Evolutionary conservation across 1,140 invertebrate species (phyloP).

Genomic region (Heterodera schachtii): DNA sequence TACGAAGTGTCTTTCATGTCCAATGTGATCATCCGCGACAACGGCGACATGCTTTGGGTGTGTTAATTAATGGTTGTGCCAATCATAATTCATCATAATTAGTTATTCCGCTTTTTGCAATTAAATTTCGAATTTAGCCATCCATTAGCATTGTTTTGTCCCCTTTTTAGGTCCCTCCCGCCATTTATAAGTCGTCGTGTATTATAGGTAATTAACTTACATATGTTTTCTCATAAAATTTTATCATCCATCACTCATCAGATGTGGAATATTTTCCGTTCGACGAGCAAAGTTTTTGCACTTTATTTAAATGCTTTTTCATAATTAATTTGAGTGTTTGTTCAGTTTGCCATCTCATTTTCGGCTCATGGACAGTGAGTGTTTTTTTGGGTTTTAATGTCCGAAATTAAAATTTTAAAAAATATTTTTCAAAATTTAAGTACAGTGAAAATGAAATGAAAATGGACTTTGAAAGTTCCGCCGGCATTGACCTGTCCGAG

Average conservation of each 20-base stretch:
- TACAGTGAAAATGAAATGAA: slow-evolving; percentile 82
- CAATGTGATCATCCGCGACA: slow-evolving; percentile 85
- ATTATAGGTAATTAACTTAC: slow-evolving; percentile 73
- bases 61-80: too few relatives aligned
- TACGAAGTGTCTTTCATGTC: slow-evolving; percentile 97
- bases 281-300: slow-evolving; percentile 74
- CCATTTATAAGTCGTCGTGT: slow-evolving; percentile 98
- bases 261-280: slow-evolving; percentile 65
- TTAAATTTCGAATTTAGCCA: too few relatives aligned
- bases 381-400: too few relatives aligned
- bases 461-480: slow-evolving; percentile 64
- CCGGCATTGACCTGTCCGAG: too few relatives aligned
- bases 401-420: slow-evolving; percentile 70
- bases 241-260: slow-evolving; percentile 17
- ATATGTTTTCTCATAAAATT: neutral
- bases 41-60: slow-evolving; percentile 82
- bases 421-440: slow-evolving; percentile 78
- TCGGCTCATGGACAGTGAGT: slow-evolving; percentile 99
- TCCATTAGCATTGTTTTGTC: too few relatives aligned
- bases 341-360: slow-evolving; percentile 93
- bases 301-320: neutral
- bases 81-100: too few relatives aligned
- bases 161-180: slow-evolving; percentile 81
- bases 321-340: too few relatives aligned
- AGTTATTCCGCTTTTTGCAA: too few relatives aligned